Evolutionary conservation across 2,888 invertebrate species (phyloP).

Genomic region (Acanthococcus lagerstroemiae): DNA sequence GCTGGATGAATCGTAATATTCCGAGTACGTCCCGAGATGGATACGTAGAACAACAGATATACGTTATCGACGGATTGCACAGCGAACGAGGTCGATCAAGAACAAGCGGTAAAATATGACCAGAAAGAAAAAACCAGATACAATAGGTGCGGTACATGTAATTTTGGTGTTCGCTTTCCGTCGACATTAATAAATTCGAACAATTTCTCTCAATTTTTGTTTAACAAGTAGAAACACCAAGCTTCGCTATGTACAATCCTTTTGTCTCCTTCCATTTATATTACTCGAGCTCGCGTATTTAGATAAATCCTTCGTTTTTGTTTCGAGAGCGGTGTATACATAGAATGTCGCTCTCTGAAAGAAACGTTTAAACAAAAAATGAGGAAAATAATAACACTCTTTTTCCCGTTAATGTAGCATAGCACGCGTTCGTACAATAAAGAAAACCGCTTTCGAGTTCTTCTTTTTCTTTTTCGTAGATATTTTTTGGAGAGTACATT

Average conservation of each 20-base stretch:
- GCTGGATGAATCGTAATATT: too few species aligned
- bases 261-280: background rate
- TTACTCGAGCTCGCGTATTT: background rate
- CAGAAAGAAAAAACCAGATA: too few species aligned
- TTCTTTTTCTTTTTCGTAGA: background rate
- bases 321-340: background rate
- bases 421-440: background rate
- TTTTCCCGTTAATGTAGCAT: background rate
- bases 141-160: too few species aligned
- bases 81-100: too few species aligned
- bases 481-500: too few species aligned
- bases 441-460: background rate
- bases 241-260: background rate
- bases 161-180: too few species aligned
- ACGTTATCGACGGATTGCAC: too few species aligned
- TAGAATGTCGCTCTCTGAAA: background rate
- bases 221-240: background rate
- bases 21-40: too few species aligned
- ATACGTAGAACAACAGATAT: too few species aligned
- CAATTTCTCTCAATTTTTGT: background rate
- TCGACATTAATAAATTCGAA: conserved; percentile 4
- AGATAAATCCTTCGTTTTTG: background rate
- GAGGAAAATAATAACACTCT: background rate
- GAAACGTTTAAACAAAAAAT: background rate
- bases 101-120: too few species aligned